Conservation (phyloP, 2,113 vertebrate genomes). For the Steatornis caripensis region DNA sequence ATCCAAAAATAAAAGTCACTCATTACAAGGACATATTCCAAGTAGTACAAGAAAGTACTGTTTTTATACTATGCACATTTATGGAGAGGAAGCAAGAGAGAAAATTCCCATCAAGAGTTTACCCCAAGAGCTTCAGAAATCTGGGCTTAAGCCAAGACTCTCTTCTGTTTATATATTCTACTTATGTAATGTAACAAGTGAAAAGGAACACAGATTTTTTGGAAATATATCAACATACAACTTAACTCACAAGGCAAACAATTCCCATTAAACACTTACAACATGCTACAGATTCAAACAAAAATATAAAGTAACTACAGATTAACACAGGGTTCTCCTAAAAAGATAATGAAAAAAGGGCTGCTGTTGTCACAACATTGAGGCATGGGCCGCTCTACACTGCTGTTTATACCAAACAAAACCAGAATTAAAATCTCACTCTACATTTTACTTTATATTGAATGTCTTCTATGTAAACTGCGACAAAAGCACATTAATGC, state of each 20-base stretch:
- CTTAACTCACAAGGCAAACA: conserved; percentile 44
- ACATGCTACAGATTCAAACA: neutral
- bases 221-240: conserved; percentile 22
- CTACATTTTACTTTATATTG: neutral
- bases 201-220: conserved; percentile 24
- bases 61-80: neutral
- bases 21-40: neutral
- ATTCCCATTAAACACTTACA: conserved; percentile 36
- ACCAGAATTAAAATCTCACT: neutral
- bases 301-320: neutral
- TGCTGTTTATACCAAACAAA: neutral
- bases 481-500: neutral
- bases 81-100: conserved; percentile 2
- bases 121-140: neutral
- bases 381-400: neutral
- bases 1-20: neutral
- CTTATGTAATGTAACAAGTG: conserved; percentile 18
- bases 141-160: neutral
- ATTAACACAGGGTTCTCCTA: neutral
- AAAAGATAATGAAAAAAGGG: neutral
- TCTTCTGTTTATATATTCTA: conserved; percentile 48
- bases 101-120: conserved; percentile 16
- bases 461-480: neutral
- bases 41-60: neutral
- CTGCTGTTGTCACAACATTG: neutral